A percentile compares a stretch with the other conserved stretches of the same genome.
These are phyloP conservation scores for Drosophila quadrilineata DNA, from an alignment of 1,140 invertebrate species.

Conservation along the genomic window DNA sequence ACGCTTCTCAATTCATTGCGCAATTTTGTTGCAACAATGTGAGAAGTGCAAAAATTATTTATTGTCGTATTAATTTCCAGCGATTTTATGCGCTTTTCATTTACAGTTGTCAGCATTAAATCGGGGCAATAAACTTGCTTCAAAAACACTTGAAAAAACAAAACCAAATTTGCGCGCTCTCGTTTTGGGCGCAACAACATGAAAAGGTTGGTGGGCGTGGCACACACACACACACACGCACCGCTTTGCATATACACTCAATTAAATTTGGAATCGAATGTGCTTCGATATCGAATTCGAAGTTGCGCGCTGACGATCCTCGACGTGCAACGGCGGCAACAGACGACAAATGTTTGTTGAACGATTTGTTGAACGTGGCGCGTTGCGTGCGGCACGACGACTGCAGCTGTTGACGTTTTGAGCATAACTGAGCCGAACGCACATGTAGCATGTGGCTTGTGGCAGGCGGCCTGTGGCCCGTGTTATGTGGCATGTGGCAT, in stretches of 20 bases:
- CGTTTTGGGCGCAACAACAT: neutral
- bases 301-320: constrained; percentile 18
- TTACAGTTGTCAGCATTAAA: constrained; percentile 16
- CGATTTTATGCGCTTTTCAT: too few relatives aligned
- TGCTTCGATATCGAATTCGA: constrained; percentile 21
- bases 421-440: constrained; percentile 63
- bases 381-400: constrained; percentile 39
- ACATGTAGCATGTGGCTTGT: constrained; percentile 37
- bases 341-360: constrained; percentile 9
- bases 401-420: constrained; percentile 68
- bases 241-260: neutral
- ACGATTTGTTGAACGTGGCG: constrained; percentile 34
- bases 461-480: too few relatives aligned
- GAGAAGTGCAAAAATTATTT: too few relatives aligned
- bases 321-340: neutral
- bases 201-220: neutral
- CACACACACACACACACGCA: neutral
- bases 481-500: too few relatives aligned
- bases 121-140: too few relatives aligned
- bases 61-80: too few relatives aligned
- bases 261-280: constrained; percentile 4
- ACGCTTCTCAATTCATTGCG: too few relatives aligned
- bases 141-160: neutral
- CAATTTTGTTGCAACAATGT: too few relatives aligned
- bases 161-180: neutral